Conservation (phyloP, 2,113 vertebrate species). For the Struthio camelus region DNA sequence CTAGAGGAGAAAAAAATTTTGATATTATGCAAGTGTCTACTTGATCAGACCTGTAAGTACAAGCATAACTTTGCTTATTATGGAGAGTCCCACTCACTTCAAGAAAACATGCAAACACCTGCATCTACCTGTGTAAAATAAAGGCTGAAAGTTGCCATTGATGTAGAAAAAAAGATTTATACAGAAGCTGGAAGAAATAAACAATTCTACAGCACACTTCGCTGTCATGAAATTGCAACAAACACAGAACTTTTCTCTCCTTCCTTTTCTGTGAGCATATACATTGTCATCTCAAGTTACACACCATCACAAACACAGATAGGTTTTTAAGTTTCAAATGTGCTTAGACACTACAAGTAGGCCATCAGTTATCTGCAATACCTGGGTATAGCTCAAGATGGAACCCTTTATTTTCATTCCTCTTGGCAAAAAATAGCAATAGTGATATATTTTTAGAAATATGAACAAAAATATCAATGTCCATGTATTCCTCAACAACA, state of each 20-base stretch:
- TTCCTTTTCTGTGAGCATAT: not conserved
- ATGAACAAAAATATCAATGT: not conserved
- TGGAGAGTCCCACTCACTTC: not conserved
- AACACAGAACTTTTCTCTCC: not conserved
- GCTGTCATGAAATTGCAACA: not conserved
- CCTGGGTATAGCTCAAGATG: constrained; percentile 12
- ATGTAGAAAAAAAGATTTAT: not conserved
- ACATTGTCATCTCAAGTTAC: not conserved
- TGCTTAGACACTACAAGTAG: not conserved
- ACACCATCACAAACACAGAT: not conserved
- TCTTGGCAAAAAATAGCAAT: not conserved
- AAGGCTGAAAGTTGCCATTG: not conserved
- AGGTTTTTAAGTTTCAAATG: not conserved
- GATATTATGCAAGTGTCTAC: not conserved
- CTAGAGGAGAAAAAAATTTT: not conserved
- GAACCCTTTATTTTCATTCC: constrained; percentile 29
- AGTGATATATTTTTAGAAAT: not conserved
- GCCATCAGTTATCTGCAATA: not conserved
- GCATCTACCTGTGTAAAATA: not conserved
- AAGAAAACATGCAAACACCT: not conserved
- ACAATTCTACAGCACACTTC: not conserved
- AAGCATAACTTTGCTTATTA: not conserved
- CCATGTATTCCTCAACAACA: not conserved
- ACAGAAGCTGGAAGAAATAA: not conserved
- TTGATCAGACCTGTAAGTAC: not conserved